A percentile compares a stretch with the other conserved stretches of the same genome.
These are phyloP conservation scores for Paracentrotus lividus DNA, from an alignment of 53 echinoderm and acorn worm species.

Conservation along the genomic window DNA sequence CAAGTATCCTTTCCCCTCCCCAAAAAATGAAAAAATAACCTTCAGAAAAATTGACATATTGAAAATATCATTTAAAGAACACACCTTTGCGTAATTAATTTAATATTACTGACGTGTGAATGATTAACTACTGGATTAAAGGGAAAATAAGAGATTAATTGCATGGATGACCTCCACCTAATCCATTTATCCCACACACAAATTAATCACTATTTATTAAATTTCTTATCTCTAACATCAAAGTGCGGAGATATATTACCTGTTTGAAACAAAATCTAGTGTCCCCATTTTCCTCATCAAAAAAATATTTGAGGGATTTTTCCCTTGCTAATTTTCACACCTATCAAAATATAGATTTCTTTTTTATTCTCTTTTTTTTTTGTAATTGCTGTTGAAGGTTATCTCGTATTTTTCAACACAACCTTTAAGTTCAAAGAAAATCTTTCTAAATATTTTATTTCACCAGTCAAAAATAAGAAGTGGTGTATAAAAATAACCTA, in stretches of 20 bases:
- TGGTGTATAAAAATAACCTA: too few relatives aligned
- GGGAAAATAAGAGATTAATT: background rate
- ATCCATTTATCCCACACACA: constrained; percentile 32
- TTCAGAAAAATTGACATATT: background rate
- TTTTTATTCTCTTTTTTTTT: too few relatives aligned
- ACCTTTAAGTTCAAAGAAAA: background rate
- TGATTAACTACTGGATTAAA: constrained; percentile 1
- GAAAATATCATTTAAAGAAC: background rate
- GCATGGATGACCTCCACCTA: constrained; percentile 8
- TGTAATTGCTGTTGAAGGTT: too few relatives aligned
- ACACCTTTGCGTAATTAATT: background rate
- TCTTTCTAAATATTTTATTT: background rate
- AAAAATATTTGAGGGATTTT: background rate
- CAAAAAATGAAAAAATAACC: background rate
- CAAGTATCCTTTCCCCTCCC: background rate
- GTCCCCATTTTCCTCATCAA: background rate
- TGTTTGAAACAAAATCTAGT: background rate
- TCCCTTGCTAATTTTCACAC: background rate
- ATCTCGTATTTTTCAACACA: background rate
- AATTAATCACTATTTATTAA: constrained; percentile 12
- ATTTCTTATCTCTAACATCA: constrained; percentile 10
- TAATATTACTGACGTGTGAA: constrained; percentile 10
- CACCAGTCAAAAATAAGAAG: too few relatives aligned
- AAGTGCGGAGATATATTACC: background rate
- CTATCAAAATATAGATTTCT: background rate